phyloP scores from a whole-genome alignment of 2,113 vertebrate species.

The Megaleporinus macrocephalus region DNA sequence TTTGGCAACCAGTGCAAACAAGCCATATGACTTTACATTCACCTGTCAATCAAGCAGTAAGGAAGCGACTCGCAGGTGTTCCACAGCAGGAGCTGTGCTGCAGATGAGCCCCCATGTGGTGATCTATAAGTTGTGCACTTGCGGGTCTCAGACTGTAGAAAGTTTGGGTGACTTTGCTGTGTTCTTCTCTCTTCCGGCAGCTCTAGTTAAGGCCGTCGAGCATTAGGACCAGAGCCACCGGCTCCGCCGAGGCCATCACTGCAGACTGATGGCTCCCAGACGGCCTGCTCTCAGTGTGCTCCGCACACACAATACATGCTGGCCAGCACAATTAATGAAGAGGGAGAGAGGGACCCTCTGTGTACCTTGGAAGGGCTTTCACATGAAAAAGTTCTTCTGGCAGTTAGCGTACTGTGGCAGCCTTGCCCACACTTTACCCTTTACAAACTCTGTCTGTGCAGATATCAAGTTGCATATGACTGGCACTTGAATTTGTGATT shows the following conservation, averaged over 20 bases:
- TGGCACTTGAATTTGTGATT: too few species aligned
- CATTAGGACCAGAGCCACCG: constrained; percentile 69
- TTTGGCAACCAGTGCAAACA: not conserved
- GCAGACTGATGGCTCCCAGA: constrained; percentile 67
- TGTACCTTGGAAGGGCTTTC: constrained; percentile 62
- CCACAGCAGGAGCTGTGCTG: not conserved
- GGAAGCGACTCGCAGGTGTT: not conserved
- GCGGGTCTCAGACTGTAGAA: not conserved
- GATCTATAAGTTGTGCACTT: not conserved
- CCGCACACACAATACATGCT: constrained; percentile 61
- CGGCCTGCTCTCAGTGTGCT: constrained; percentile 66
- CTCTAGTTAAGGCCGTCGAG: constrained; percentile 50
- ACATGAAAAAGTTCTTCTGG: constrained; percentile 74
- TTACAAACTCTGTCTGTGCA: not conserved
- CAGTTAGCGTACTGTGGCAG: constrained; percentile 55
- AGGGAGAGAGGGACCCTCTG: constrained; percentile 63
- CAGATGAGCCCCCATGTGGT: not conserved
- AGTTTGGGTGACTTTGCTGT: constrained; percentile 52
- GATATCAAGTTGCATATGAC: not conserved
- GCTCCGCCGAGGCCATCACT: constrained; percentile 70
- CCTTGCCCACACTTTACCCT: constrained; percentile 14
- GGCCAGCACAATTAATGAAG: constrained; percentile 66
- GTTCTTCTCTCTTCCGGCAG: constrained; percentile 13
- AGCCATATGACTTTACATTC: not conserved
- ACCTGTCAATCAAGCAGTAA: not conserved